Evolutionary conservation across 2,797 vertebrate species (phyloP), one percentile per base, ranked within the genome.

Genomic region (Podarcis siculus): DNA sequence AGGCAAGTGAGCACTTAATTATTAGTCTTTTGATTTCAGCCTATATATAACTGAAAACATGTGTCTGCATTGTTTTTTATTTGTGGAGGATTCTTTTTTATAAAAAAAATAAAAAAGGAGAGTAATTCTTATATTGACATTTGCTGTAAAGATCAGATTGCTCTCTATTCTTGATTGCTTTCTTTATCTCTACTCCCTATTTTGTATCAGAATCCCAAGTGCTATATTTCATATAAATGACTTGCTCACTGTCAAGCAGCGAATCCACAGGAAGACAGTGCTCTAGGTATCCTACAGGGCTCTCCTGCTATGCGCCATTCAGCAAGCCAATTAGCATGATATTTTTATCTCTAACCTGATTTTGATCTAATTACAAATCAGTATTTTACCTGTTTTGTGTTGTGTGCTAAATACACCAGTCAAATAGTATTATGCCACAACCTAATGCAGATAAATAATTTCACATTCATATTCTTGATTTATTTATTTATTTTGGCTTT

Each of bases 321-420:
- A 87, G 92, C 92, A 94, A 92, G 84, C 87, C 94, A 95, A 95
- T 95, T 95, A 94, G 86, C 85, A 91, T 92, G 92, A 5, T 94
- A 95, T 94, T 95, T 96, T 95, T 96, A 93, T 92, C 95, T 94
- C 84, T 95, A 96, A 95, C 92, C 92, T 95, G 92, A 93, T 95
- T 95, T 94, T 90, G 61, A 94, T 82, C 91, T 94, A 95, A 95
- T 92, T 91, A 92, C 95, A 93, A 93, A 93, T 92, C 90, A 87
- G 93, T 93, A 90, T 90, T 92, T 93, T 92, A 94, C 83, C 89
- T 95, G 91, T 92, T 95, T 95, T 93, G 88, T 91, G 77, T 95
- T 92, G 87, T 91, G 77, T 95, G 93, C 92, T 94, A 91, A 93
- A 95, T 95, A 90, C 61, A 87, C 91, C 88, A 71, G 85, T 94